Percentiles rank a stretch among this genome's conserved stretches.
Evolutionary conservation across 2,797 vertebrate genomes (phyloP).

Genomic region (Onychomys torridus): DNA sequence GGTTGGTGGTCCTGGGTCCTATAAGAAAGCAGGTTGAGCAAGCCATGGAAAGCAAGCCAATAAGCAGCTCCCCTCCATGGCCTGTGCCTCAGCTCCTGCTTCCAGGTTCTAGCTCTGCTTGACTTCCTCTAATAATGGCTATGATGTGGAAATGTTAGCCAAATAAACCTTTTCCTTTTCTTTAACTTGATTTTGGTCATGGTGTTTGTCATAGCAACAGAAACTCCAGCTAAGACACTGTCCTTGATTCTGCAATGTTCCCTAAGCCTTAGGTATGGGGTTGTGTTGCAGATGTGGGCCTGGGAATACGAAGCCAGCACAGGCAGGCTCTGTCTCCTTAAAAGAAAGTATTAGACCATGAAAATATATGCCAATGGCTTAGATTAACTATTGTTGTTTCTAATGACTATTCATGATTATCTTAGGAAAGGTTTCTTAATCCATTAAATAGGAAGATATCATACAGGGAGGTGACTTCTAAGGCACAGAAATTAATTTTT

Average conservation of each 20-base stretch:
- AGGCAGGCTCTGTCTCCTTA: background rate
- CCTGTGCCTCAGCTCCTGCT: background rate
- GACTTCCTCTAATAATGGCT: background rate
- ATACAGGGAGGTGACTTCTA: background rate
- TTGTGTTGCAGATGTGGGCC: background rate
- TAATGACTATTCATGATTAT: slow-evolving; percentile 19
- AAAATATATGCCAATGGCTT: background rate
- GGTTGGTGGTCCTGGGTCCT: background rate
- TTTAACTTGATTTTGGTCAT: background rate
- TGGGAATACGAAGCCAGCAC: background rate
- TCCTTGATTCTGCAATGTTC: background rate
- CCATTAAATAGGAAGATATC: background rate
- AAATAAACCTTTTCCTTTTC: background rate
- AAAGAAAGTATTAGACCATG: background rate
- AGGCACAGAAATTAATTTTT: background rate
- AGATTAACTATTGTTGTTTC: background rate
- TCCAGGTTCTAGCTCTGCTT: background rate
- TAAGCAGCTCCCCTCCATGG: background rate
- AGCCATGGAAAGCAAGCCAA: background rate
- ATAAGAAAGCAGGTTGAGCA: background rate
- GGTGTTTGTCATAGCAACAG: background rate
- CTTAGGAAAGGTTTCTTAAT: background rate
- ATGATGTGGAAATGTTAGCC: background rate
- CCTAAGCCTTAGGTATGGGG: background rate
- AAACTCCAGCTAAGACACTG: background rate